Evolutionary conservation across 2,113 vertebrate species (phyloP).

Genomic region (Hypomesus transpacificus): DNA sequence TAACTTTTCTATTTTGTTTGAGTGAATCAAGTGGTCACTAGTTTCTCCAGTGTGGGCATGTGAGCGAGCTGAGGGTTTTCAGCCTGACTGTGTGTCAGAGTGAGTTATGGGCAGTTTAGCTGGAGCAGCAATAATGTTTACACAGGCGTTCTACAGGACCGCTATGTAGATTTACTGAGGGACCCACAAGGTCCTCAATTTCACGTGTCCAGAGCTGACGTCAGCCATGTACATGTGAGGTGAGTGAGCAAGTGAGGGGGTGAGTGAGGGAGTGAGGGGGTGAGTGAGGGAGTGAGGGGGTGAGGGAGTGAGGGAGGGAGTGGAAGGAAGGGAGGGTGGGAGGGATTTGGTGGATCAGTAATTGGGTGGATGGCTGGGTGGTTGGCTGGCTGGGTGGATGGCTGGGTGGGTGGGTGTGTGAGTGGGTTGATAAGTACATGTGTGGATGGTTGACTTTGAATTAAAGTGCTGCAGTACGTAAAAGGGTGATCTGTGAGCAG

Average conservation of each 20-base stretch:
- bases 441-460: too few species aligned
- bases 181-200: neutral
- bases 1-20: slow-evolving; percentile 43
- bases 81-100: slow-evolving; percentile 23
- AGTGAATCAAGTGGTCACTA: slow-evolving; percentile 34
- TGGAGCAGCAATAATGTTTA: slow-evolving; percentile 53
- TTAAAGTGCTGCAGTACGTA: neutral
- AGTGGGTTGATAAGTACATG: too few species aligned
- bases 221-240: slow-evolving; percentile 7
- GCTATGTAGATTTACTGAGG: slow-evolving; percentile 29
- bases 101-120: slow-evolving; percentile 56
- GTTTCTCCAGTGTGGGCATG: slow-evolving; percentile 39
- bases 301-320: too few species aligned
- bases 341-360: too few species aligned
- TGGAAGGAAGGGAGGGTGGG: too few species aligned
- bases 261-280: too few species aligned
- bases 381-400: too few species aligned
- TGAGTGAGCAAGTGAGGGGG: neutral
- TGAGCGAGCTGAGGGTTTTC: slow-evolving; percentile 3
- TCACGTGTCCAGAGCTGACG: neutral
- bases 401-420: too few species aligned
- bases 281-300: too few species aligned
- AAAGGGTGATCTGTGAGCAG: neutral
- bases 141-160: slow-evolving; percentile 43
- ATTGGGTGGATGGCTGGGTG: too few species aligned